A percentile compares a stretch with the other conserved stretches of the same genome.
phyloP scores from a whole-genome alignment of 2,888 invertebrate genomes.

The Hirtodrosophila cameraria region DNA sequence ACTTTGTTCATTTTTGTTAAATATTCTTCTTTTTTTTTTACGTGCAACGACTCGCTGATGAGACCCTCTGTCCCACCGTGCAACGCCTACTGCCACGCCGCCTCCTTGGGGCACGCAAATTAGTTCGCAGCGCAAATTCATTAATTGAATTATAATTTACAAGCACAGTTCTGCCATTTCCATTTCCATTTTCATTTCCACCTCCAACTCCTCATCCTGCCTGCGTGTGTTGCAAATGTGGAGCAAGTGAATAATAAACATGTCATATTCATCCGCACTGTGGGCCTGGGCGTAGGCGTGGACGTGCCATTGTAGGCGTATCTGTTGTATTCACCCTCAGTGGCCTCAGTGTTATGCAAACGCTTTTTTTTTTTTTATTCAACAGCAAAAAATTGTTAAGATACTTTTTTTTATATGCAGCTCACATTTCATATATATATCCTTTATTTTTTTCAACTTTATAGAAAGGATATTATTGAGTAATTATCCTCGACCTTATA shows the following conservation, averaged over 20 bases:
- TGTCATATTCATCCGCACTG: slow-evolving; percentile 38
- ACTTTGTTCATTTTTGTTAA: slow-evolving; percentile 3
- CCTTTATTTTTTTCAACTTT: too few relatives aligned
- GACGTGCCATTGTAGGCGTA: slow-evolving; percentile 21
- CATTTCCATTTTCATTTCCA: too few relatives aligned
- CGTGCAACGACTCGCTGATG: slow-evolving; percentile 37
- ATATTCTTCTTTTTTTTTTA: not conserved
- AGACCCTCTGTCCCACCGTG: not conserved
- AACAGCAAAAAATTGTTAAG: slow-evolving; percentile 15
- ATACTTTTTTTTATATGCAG: slow-evolving; percentile 2
- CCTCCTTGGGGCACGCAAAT: slow-evolving; percentile 52
- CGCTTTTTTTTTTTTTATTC: too few relatives aligned
- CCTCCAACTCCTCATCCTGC: not conserved
- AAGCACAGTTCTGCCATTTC: slow-evolving; percentile 33
- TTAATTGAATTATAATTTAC: slow-evolving; percentile 76
- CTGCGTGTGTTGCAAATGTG: slow-evolving; percentile 14
- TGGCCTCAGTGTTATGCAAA: slow-evolving; percentile 38
- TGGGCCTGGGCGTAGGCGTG: slow-evolving; percentile 25
- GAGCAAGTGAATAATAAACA: slow-evolving; percentile 52
- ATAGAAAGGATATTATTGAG: too few relatives aligned
- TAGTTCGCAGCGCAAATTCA: slow-evolving; percentile 67
- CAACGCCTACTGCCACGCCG: not conserved
- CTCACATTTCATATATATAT: too few relatives aligned
- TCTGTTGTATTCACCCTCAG: slow-evolving; percentile 7
- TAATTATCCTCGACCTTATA: too few relatives aligned